Conservation (phyloP, 2,797 vertebrate genomes). For the Centropyge bicolor region DNA sequence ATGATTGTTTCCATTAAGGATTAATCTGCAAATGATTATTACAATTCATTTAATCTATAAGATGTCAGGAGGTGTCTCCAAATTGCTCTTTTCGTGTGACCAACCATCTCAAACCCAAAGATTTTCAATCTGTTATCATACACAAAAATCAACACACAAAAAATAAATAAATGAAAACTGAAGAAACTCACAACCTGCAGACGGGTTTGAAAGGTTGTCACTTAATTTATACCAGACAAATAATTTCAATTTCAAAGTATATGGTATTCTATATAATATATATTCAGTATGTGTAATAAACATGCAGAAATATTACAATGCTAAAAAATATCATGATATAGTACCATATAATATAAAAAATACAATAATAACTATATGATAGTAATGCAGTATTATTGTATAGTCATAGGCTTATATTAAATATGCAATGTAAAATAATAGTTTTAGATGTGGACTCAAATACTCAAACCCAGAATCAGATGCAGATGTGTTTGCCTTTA, state of each 20-base stretch:
- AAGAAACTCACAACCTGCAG: no score
- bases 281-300: not conserved
- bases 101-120: not conserved
- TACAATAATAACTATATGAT: not conserved
- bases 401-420: not conserved
- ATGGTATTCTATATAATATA: not conserved
- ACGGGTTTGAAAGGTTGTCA: no score
- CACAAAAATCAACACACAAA: no score
- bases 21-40: not conserved
- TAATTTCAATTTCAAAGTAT: not conserved
- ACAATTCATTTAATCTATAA: not conserved
- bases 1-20: not conserved
- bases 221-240: not conserved
- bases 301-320: not conserved
- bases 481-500: conserved; percentile 1
- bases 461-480: not conserved
- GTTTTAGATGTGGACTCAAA: not conserved
- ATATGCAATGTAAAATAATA: not conserved
- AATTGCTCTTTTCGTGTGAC: no score
- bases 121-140: not conserved
- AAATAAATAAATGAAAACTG: no score
- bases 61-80: not conserved
- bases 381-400: not conserved
- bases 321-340: not conserved
- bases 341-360: not conserved